phyloP scores from a whole-genome alignment of 2,113 vertebrate species.

The Tachycineta bicolor region DNA sequence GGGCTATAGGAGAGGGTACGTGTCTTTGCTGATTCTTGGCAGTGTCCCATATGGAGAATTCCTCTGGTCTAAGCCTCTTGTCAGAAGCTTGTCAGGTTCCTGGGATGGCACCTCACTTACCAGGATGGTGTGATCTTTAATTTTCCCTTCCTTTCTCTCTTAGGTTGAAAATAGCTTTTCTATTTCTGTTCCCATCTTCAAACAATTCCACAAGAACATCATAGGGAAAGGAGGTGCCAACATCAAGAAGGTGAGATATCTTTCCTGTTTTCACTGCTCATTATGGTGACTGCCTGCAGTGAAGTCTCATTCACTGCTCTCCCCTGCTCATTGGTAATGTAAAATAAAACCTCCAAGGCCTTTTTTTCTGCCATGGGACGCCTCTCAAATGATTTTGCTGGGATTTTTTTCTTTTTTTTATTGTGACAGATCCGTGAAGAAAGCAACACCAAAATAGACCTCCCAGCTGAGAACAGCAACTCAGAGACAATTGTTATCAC shows the following conservation, averaged over 20 bases:
- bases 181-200: constrained; percentile 98
- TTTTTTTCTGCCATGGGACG: background rate
- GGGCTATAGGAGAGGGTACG: background rate
- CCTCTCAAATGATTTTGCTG: background rate
- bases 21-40: background rate
- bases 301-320: background rate
- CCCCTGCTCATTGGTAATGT: background rate
- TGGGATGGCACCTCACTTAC: background rate
- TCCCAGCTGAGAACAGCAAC: constrained; percentile 98
- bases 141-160: background rate
- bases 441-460: constrained; percentile 97
- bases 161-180: constrained; percentile 96
- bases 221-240: constrained; percentile 99
- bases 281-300: background rate
- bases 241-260: constrained; percentile 89
- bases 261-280: background rate
- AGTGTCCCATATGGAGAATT: background rate
- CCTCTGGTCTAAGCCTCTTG: background rate
- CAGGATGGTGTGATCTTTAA: background rate
- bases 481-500: constrained; percentile 98
- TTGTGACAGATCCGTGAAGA: constrained; percentile 92
- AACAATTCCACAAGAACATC: constrained; percentile 99
- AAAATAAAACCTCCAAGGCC: background rate
- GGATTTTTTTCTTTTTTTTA: background rate
- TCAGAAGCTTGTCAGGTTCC: background rate